Evolutionary conservation across 2,797 vertebrate species (phyloP).

Genomic region (Gadopsis bispinosus): DNA sequence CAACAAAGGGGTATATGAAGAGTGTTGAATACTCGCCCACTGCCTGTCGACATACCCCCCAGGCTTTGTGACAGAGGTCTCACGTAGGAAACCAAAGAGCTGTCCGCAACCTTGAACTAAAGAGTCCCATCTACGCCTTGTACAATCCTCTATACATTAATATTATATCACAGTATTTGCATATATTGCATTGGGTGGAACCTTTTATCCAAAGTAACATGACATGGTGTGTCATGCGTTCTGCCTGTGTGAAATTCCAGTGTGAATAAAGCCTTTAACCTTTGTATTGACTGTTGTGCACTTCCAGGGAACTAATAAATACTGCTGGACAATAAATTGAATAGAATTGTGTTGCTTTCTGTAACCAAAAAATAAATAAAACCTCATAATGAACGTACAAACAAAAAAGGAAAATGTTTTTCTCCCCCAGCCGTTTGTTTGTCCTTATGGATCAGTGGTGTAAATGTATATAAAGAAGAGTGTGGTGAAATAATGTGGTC

Average conservation of each 20-base stretch:
- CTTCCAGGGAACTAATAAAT: background rate
- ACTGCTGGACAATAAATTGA: background rate
- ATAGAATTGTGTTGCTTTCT: background rate
- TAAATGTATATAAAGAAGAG: background rate
- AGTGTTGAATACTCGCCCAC: constrained; percentile 40
- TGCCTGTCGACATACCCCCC: constrained; percentile 37
- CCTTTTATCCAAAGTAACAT: constrained; percentile 32
- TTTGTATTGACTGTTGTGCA: background rate
- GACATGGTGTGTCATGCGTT: constrained; percentile 6
- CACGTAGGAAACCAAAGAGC: constrained; percentile 35
- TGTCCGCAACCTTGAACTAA: constrained; percentile 42
- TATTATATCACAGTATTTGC: constrained; percentile 34
- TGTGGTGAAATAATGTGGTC: background rate
- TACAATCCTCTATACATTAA: constrained; percentile 50
- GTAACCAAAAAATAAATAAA: no score
- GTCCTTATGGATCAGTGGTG: no score
- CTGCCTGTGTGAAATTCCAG: background rate
- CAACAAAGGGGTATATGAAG: constrained; percentile 49
- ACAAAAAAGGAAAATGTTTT: no score
- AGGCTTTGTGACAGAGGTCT: constrained; percentile 48
- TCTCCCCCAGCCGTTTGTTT: no score
- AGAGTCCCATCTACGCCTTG: constrained; percentile 5
- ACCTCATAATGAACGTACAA: background rate
- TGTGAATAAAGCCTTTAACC: constrained; percentile 17
- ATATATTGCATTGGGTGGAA: constrained; percentile 14